Evolutionary conservation across 1,140 invertebrate genomes (phyloP), one percentile per base, ranked within the genome.

Genomic region (Ceratina australensis): DNA sequence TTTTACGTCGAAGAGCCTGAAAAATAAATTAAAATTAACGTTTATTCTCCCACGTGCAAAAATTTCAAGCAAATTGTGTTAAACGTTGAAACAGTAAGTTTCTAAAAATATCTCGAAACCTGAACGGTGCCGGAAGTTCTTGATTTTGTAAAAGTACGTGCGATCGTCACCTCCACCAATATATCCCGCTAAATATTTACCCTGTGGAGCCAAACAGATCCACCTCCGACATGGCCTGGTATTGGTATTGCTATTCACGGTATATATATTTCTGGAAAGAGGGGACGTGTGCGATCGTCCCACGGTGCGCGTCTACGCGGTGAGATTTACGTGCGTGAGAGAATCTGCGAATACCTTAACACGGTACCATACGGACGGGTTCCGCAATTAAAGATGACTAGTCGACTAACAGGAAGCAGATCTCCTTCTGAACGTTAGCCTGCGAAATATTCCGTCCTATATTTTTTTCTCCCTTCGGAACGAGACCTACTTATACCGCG

Each of bases 331-430:
- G 50, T 18, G 33, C 66, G 57, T 63, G 74, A 26, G 26, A 76
- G 50, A 60, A 49, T 60, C 47, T 8, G 26, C 13, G 24, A 26
- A 52, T 33, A 52, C 7, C 50, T 60, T 33, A 69, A 59, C 56
- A 50, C 64, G 22, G 3, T 16, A 64, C 42, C 65, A 50, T 50
- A 47, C 22, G 22, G 13, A 10, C 26, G 47, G 20, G 10, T 77
- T 71, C 74, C 42, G 49, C 57, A 71, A 77, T 77, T 77, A 71
- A 54, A 63, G 18, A 28, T 24, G 10, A 42, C 20, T 20, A 59
- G 16, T 69, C 54, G 61, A 59, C 47, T 57, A 71, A 52, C 66
- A 61, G 74, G 74, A 71, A 77, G 47, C 60, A 42, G 66, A 57
- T 71, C 57, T 54, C n/a, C 71, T 77, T 47, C 74, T 71, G 74